phyloP scores from a whole-genome alignment of 2,113 vertebrate genomes.

The Elephas maximus region DNA sequence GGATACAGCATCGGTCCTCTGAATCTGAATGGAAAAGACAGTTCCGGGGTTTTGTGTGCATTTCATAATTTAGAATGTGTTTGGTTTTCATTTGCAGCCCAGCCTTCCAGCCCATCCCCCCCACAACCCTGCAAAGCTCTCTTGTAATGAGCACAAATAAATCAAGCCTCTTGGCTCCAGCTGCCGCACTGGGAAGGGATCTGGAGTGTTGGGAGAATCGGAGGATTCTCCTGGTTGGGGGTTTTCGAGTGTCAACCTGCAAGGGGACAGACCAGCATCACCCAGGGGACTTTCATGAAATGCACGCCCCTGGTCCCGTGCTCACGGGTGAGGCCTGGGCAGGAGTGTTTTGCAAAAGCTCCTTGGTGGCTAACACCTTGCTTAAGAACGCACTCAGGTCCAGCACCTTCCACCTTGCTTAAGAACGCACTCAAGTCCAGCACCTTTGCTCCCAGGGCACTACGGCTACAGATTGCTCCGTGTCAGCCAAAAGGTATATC shows the following conservation, averaged over 20 bases:
- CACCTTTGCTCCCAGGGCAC: no score
- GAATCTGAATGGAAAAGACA: slow-evolving; percentile 66
- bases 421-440: not conserved
- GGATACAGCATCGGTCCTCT: slow-evolving; percentile 56
- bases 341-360: not conserved
- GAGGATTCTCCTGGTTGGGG: slow-evolving; percentile 3
- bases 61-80: slow-evolving; percentile 59
- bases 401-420: not conserved
- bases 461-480: not conserved
- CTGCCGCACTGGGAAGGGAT: not conserved
- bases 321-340: not conserved
- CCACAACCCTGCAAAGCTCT: not conserved
- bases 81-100: slow-evolving; percentile 69
- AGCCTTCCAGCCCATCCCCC: not conserved
- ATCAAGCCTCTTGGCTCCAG: slow-evolving; percentile 45
- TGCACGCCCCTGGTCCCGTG: fast-evolving
- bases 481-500: not conserved
- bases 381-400: not conserved
- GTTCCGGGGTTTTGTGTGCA: not conserved
- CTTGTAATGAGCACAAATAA: slow-evolving; percentile 29
- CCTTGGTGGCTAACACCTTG: fast-evolving
- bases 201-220: not conserved
- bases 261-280: not conserved
- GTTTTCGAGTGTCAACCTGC: not conserved
- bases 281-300: not conserved